Evolutionary conservation across 2,113 vertebrate genomes (phyloP).

Genomic region (Odocoileus hemionus): DNA sequence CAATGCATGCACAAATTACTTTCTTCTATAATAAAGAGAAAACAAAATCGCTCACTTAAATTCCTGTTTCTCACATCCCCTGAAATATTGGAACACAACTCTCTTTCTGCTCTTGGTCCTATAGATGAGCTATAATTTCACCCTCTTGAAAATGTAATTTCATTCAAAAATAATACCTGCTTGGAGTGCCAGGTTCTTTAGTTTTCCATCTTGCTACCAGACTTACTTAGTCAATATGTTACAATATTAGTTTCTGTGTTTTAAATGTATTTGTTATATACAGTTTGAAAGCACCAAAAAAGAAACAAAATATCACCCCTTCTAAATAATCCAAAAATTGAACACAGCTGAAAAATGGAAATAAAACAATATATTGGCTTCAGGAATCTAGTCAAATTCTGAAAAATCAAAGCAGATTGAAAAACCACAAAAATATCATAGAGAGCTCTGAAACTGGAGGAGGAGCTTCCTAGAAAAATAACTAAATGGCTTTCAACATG

Average conservation of each 20-base stretch:
- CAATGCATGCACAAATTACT: not conserved
- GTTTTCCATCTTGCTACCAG: conserved; percentile 13
- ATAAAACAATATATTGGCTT: not conserved
- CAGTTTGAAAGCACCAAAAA: not conserved
- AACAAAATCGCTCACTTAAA: not conserved
- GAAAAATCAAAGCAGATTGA: conserved; percentile 5
- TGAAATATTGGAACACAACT: not conserved
- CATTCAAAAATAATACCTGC: conserved; percentile 5
- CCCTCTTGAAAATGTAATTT: not conserved
- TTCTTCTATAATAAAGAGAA: not conserved
- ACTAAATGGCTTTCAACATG: not conserved
- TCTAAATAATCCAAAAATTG: not conserved
- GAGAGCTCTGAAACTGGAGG: not conserved
- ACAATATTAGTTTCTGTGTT: not conserved
- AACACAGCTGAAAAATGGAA: not conserved
- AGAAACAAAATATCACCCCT: not conserved
- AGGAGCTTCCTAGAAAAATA: conserved; percentile 14
- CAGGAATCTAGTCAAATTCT: not conserved
- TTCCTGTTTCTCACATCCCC: not conserved
- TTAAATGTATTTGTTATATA: not conserved
- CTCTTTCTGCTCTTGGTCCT: not conserved
- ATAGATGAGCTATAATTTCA: not conserved
- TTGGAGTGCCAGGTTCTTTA: not conserved
- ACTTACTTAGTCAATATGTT: not conserved
- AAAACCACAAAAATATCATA: not conserved